phyloP scores from a whole-genome alignment of 2,113 vertebrate genomes.

The Pachypanchax playfairii region DNA sequence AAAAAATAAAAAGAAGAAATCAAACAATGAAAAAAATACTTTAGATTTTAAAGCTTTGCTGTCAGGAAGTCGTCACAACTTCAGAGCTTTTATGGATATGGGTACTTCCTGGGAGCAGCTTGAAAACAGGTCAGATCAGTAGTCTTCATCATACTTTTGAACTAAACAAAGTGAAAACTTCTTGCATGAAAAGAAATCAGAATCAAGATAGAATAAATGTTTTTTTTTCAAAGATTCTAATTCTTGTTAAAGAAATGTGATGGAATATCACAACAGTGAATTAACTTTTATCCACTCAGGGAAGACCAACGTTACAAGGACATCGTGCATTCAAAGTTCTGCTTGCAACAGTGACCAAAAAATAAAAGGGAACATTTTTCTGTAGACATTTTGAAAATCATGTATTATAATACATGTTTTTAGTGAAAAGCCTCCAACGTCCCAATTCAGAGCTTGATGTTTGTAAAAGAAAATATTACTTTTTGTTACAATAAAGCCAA shows the following conservation, averaged over 20 bases:
- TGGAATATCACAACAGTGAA: neutral
- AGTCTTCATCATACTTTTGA: conserved; percentile 22
- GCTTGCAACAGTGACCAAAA: neutral
- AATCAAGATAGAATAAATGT: neutral
- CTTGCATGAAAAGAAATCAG: conserved; percentile 10
- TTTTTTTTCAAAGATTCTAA: no score
- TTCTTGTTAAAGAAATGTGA: no score
- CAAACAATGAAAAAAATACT: neutral
- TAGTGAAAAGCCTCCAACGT: neutral
- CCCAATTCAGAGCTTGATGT: neutral
- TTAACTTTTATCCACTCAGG: neutral
- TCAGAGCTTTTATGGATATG: conserved; percentile 43
- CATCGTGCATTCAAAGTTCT: neutral
- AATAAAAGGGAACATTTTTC: neutral
- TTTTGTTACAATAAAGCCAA: conserved; percentile 42
- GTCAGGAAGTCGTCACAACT: conserved; percentile 32
- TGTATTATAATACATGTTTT: neutral
- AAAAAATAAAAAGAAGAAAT: neutral
- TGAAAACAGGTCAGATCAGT: conserved; percentile 24
- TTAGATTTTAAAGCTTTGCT: conserved; percentile 17
- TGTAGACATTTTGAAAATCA: neutral
- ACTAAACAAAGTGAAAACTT: conserved; percentile 49
- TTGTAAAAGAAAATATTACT: conserved; percentile 20
- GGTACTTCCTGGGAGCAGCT: conserved; percentile 1
- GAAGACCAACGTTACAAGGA: neutral